Conservation (phyloP, 2,888 invertebrate genomes). For the Chaetogeoica ovagalla region DNA sequence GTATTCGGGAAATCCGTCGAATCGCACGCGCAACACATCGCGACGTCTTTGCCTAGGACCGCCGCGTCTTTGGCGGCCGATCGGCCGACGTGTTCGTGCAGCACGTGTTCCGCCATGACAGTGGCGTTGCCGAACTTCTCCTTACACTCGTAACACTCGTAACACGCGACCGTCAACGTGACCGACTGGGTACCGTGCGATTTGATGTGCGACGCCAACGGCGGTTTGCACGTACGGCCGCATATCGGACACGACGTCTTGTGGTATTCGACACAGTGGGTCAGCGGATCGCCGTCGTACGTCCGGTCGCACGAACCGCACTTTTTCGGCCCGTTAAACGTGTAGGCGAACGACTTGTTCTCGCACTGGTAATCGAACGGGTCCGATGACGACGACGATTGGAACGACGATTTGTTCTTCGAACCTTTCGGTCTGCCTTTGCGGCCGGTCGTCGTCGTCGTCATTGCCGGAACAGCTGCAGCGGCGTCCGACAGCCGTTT, state of each 20-base stretch:
- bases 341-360: slow-evolving; percentile 8
- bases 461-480: no score
- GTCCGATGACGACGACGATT: background rate
- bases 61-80: background rate
- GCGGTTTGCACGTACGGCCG: background rate
- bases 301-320: slow-evolving; percentile 11
- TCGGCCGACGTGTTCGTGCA: slow-evolving; percentile 5
- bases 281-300: slow-evolving; percentile 16
- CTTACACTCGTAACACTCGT: slow-evolving; percentile 34
- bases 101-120: slow-evolving; percentile 11
- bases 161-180: slow-evolving; percentile 19
- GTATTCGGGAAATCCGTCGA: no score
- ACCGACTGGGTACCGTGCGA: slow-evolving; percentile 7
- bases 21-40: no score
- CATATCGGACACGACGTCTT: slow-evolving; percentile 22
- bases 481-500: background rate
- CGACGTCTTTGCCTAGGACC: no score
- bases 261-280: slow-evolving; percentile 28
- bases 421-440: slow-evolving; percentile 48
- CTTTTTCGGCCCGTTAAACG: background rate
- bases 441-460: background rate
- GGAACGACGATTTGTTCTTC: slow-evolving; percentile 21
- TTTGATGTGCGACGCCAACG: slow-evolving; percentile 14
- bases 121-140: slow-evolving; percentile 30
- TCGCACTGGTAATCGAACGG: background rate